A percentile compares a stretch with the other conserved stretches of the same genome.
Conservation (phyloP, 1,140 invertebrate species). For the Anoplophora glabripennis region DNA sequence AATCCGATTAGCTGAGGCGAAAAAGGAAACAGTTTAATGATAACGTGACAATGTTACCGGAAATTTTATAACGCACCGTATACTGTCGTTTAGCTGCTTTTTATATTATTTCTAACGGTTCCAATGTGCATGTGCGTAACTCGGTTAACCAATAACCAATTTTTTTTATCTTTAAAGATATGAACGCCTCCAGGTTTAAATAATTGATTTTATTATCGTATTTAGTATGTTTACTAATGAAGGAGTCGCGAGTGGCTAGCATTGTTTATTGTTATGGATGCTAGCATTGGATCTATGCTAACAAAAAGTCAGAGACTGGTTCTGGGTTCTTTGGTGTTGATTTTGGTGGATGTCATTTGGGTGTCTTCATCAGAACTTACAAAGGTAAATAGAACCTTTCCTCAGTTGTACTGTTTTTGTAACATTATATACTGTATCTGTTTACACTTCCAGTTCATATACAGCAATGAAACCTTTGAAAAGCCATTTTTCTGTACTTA, state of each 20-base stretch:
- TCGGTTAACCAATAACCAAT: too few relatives aligned
- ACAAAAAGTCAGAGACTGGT: constrained; percentile 71
- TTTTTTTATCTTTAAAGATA: too few relatives aligned
- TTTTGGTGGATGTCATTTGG: constrained; percentile 85
- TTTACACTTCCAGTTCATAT: constrained; percentile 71
- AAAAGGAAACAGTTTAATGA: too few relatives aligned
- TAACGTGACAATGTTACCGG: too few relatives aligned
- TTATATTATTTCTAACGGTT: too few relatives aligned
- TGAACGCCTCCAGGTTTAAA: too few relatives aligned
- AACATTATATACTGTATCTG: neutral
- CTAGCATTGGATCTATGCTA: constrained; percentile 50
- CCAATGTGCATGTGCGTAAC: too few relatives aligned
- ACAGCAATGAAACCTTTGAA: constrained; percentile 72
- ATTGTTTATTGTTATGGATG: constrained; percentile 14
- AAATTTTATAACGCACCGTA: too few relatives aligned
- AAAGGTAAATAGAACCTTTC: constrained; percentile 58
- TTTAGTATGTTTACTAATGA: constrained; percentile 5
- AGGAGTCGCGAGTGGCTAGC: neutral
- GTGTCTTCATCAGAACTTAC: constrained; percentile 82
- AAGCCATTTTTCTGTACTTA: constrained; percentile 90
- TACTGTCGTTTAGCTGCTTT: too few relatives aligned
- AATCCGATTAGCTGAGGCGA: too few relatives aligned
- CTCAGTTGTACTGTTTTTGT: constrained; percentile 9
- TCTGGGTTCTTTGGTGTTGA: constrained; percentile 71
- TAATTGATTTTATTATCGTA: too few relatives aligned